Base-by-base conservation (phyloP, 2,113 vertebrate genomes). In the Trichomycterus rosablanca region DNA sequence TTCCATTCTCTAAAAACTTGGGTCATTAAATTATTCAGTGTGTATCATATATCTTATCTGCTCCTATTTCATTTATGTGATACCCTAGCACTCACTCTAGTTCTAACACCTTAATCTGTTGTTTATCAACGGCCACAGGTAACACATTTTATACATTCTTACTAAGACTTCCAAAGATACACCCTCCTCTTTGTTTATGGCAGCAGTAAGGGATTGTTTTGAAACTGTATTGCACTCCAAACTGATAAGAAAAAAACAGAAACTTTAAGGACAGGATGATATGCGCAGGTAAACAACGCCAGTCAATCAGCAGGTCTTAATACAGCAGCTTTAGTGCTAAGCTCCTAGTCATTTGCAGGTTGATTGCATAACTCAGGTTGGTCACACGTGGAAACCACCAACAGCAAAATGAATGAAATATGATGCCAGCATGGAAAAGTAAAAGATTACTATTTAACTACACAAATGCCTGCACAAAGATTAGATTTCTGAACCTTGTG, bases 1-100 rank as follows among this genome's bases (percentile, higher is more conserved):
- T 39, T 37, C 34, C 5, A 2, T n/a, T 48, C 45, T 24, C 11
- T 5, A 1, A 26, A 55, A 48, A 48, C 59, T 52, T 43, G n/a
- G 12, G 42, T 51, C 15, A 11, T 30, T 84, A 61, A 85, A 85
- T 83, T 63, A 87, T 86, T 85, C 50, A 85, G 20, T 26, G 28
- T 19, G 59, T 43, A 78, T 85, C 78, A 2, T 56, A 59, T 82
- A 74, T 70, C 74, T 51, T 82, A 74, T 69, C 74, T 51, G 10
- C 69, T 85, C 76, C 30, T 16, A 58, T 84, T 78, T 75, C 78
- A 54, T 72, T 59, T 68, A 73, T 75, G 68, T 28, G 65, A 74
- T 34, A 67, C 74, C 59, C 59, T 22, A 62, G 6, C 66, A 40
- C 43, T 53, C 66, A 1, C 11, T 57, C 64, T 60, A 76, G 73